phyloP scores from a whole-genome alignment of 53 echinoderm and acorn worm genomes.

The Pentamera pediparva region DNA sequence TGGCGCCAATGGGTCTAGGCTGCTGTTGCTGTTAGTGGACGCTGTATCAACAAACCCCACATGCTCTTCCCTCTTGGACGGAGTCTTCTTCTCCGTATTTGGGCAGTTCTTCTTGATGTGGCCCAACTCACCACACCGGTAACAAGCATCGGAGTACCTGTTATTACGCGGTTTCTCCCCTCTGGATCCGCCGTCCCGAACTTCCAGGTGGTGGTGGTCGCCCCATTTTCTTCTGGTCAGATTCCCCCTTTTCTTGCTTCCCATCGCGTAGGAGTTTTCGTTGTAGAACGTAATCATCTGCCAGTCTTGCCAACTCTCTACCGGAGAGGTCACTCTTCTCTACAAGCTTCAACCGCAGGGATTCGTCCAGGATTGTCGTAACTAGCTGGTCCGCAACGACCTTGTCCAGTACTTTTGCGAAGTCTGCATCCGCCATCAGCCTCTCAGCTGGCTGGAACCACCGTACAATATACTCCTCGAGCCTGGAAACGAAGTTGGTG shows the following conservation, averaged over 20 bases:
- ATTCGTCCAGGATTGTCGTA: not conserved
- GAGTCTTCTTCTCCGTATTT: not conserved
- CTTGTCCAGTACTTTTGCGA: not conserved
- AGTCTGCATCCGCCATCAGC: not conserved
- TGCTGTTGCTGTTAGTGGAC: not conserved
- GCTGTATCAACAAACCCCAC: not conserved
- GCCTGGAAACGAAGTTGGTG: slow-evolving; percentile 3
- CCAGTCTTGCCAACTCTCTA: not conserved
- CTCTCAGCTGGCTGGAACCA: not conserved
- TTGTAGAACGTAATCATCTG: slow-evolving; percentile 13
- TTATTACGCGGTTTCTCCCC: not conserved
- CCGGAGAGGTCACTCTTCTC: not conserved
- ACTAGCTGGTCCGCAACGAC: not conserved
- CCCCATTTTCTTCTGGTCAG: not conserved
- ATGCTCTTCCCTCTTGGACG: not conserved
- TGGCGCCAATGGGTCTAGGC: slow-evolving; percentile 2
- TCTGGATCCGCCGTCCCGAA: not conserved
- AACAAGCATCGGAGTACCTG: slow-evolving; percentile 19
- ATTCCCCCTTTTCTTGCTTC: not conserved
- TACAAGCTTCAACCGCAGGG: not conserved
- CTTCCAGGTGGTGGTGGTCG: not conserved
- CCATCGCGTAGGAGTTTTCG: not conserved
- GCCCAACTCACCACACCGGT: not conserved
- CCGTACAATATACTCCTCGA: slow-evolving; percentile 7
- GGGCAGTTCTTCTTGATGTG: not conserved